Conservation (phyloP, 1,140 invertebrate genomes). For the Conus ventricosus region DNA sequence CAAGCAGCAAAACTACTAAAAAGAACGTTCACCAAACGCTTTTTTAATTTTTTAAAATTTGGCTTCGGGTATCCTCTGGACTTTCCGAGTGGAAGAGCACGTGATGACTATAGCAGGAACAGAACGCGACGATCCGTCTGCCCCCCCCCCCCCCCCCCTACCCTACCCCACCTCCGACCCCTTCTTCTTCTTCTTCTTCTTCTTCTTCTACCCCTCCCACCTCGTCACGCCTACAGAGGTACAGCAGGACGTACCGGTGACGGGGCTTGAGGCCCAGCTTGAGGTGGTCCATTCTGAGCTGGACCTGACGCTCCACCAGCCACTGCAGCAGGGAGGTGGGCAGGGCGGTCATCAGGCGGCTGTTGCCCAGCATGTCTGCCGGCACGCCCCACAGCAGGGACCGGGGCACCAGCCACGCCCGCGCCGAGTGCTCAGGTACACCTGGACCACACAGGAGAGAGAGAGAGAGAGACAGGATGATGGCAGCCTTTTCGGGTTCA, state of each 20-base stretch:
- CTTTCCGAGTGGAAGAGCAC: too few relatives aligned
- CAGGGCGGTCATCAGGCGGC: conserved; percentile 63
- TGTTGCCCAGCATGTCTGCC: conserved; percentile 69
- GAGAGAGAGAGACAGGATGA: background rate
- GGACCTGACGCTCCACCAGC: conserved; percentile 66
- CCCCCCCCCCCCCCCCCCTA: too few relatives aligned
- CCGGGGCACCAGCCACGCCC: conserved; percentile 74
- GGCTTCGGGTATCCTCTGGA: too few relatives aligned
- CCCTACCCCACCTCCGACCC: too few relatives aligned
- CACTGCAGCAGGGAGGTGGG: conserved; percentile 68
- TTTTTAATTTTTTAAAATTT: too few relatives aligned
- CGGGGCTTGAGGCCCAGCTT: conserved; percentile 65
- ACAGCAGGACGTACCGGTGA: conserved; percentile 51
- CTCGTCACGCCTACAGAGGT: too few relatives aligned
- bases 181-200: too few relatives aligned
- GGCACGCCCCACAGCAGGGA: conserved; percentile 71
- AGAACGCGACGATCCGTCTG: too few relatives aligned
- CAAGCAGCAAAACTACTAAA: too few relatives aligned
- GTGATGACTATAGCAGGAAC: too few relatives aligned
- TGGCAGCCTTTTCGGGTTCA: background rate
- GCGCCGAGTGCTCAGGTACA: conserved; percentile 68
- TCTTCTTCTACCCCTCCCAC: too few relatives aligned
- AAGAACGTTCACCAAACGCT: too few relatives aligned
- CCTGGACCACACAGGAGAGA: conserved; percentile 50
- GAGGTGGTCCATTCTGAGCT: conserved; percentile 66